Evolutionary conservation across 2,888 invertebrate genomes (phyloP).

Genomic region (Chamaedrilus cognettii): DNA sequence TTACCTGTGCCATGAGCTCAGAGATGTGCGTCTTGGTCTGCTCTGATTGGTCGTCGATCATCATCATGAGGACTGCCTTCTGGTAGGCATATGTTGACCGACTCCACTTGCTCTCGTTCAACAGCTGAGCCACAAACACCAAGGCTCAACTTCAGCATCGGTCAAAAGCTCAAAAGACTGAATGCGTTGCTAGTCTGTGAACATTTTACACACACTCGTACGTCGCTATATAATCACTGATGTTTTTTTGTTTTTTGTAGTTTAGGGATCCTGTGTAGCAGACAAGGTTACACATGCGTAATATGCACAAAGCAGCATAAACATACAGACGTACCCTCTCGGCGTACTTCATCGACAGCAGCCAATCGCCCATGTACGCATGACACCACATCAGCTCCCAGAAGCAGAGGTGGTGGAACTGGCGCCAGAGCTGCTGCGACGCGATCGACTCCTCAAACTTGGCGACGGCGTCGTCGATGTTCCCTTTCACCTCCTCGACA

Average conservation of each 20-base stretch:
- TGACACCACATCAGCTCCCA: conserved; percentile 55
- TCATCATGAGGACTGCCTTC: conserved; percentile 74
- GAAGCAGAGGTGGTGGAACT: conserved; percentile 40
- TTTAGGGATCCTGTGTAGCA: too few relatives aligned
- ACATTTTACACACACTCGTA: too few relatives aligned
- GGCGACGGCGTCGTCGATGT: conserved; percentile 66
- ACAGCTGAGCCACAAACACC: too few relatives aligned
- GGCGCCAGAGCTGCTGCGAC: conserved; percentile 37
- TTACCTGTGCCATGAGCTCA: not conserved
- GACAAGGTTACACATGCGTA: too few relatives aligned
- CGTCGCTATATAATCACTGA: too few relatives aligned
- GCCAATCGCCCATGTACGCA: conserved; percentile 70
- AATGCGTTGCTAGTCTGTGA: too few relatives aligned
- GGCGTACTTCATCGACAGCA: conserved; percentile 74
- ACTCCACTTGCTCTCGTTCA: conserved; percentile 87
- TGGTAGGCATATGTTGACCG: conserved; percentile 89
- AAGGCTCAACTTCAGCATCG: too few relatives aligned
- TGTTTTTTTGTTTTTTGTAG: too few relatives aligned
- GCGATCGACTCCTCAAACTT: conserved; percentile 74
- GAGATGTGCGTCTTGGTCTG: not conserved
- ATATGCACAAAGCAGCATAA: too few relatives aligned
- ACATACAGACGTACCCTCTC: conserved; percentile 58
- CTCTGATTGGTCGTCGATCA: conserved; percentile 59
- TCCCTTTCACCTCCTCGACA: conserved; percentile 78
- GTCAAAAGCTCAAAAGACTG: too few relatives aligned